phyloP scores from a whole-genome alignment of 1,140 invertebrate genomes.

The Caerostris darwini region DNA sequence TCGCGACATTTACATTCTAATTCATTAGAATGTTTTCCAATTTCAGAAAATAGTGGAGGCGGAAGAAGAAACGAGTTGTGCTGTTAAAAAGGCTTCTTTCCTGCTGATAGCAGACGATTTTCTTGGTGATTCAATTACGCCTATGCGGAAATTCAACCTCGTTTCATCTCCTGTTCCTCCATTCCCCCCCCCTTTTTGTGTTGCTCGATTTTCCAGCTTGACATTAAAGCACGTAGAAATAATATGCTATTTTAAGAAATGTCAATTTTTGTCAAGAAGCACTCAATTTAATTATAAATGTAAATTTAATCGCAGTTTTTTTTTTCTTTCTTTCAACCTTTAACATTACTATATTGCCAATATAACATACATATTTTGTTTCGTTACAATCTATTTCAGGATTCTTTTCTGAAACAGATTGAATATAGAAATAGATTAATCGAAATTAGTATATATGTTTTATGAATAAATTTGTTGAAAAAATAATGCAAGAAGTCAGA shows the following conservation, averaged over 20 bases:
- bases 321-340: too few species aligned
- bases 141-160: constrained; percentile 12
- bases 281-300: not conserved
- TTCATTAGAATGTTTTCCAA: too few species aligned
- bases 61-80: not conserved
- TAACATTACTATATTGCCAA: too few species aligned
- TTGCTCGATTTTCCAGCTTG: not conserved
- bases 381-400: too few species aligned
- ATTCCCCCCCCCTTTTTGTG: not conserved
- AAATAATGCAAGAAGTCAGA: too few species aligned
- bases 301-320: too few species aligned
- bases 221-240: not conserved
- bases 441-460: too few species aligned
- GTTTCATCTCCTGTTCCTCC: constrained; percentile 7
- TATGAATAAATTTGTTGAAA: too few species aligned
- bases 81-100: not conserved
- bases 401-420: too few species aligned
- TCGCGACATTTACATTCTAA: too few species aligned
- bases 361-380: too few species aligned
- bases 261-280: not conserved
- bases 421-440: too few species aligned
- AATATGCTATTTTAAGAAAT: not conserved
- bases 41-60: not conserved
- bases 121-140: constrained; percentile 17
- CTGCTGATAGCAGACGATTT: not conserved